Base-by-base conservation (phyloP, 2,888 invertebrate genomes). In the Osedax frankpressi region DNA sequence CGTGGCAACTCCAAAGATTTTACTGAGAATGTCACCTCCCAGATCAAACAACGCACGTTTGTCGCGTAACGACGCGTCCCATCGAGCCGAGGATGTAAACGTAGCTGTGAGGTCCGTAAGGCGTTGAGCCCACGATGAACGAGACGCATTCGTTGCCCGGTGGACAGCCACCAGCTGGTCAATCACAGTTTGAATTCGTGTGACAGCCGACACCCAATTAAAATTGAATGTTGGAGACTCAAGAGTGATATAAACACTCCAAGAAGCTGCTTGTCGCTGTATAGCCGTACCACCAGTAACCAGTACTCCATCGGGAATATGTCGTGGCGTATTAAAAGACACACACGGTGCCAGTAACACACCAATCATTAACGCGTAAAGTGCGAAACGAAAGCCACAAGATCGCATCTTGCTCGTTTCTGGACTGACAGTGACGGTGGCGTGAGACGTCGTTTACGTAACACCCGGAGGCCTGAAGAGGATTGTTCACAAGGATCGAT, bases 31-130 rank as follows among this genome's bases (percentile, higher is more conserved):
- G 2, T 26, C 11, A 11, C 3, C 6, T 11, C 65, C 65, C 27
- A 3, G 65, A 28, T 65, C 65, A 65, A 65, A n/a, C 2, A 62
- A 62, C 62, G 62, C 27, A 69, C 69, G 69, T 69, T 11, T n/a
- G 26, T 14, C 11, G 27, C 70, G 70, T 26, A 29, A 11, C 3
- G 19, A 14, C 19, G 11, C 2, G 65, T 26, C 59, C 63, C 11
- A 62, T 65, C 65, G 65, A 3, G 65, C 14, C 24, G 65, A 65
- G 19, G 26, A 28, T 1, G 65, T 26, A n/a, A 65, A 27, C n/a
- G 26, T 11, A 1, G 27, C 2, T 19, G 26, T 28, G 65, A 65
- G 26, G 6, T 26, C 65, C 0, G 11, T 0, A 11, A 65, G 28
- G 24, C 65, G 1, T 65, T 65, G 65, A 6, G 28, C 11, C 65